phyloP scores from a whole-genome alignment of 2,888 invertebrate species.

The Achlya flavicornis region DNA sequence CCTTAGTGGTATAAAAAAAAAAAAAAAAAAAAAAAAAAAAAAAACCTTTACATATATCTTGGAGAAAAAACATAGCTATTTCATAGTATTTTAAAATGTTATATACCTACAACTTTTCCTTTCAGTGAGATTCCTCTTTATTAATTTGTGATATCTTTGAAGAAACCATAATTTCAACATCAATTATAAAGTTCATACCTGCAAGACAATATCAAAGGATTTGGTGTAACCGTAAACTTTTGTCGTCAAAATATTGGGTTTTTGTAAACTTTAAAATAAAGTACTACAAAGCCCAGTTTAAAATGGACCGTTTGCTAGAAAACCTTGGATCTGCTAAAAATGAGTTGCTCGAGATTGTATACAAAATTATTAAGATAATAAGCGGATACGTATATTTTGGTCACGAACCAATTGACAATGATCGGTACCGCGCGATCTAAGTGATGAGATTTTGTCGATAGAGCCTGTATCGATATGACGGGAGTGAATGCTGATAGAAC shows the following conservation, averaged over 20 bases:
- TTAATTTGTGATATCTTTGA: too few species aligned
- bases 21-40: too few species aligned
- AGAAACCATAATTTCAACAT: too few species aligned
- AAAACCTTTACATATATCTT: too few species aligned
- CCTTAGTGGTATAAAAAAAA: too few species aligned
- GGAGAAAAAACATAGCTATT: too few species aligned
- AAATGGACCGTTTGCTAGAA: constrained; percentile 59
- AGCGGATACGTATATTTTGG: constrained; percentile 82
- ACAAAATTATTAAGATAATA: constrained; percentile 83
- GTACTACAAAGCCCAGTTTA: constrained; percentile 45
- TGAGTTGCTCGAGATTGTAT: constrained; percentile 73
- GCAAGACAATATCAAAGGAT: too few species aligned
- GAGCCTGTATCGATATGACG: constrained; percentile 12
- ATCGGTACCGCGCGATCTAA: constrained; percentile 70
- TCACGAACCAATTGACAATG: constrained; percentile 84
- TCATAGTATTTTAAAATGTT: too few species aligned
- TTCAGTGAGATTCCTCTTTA: too few species aligned
- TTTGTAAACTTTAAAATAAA: constrained; percentile 16
- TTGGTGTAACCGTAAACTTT: background rate
- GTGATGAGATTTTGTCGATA: constrained; percentile 42
- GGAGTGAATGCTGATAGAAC: too few species aligned
- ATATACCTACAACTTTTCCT: too few species aligned
- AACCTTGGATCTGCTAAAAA: constrained; percentile 78
- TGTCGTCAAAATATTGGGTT: constrained; percentile 18
- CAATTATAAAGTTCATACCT: too few species aligned